These are phyloP conservation scores for Sphaeridia pumilis DNA, from an alignment of 2,888 invertebrate genomes.

Conservation along the genomic window DNA sequence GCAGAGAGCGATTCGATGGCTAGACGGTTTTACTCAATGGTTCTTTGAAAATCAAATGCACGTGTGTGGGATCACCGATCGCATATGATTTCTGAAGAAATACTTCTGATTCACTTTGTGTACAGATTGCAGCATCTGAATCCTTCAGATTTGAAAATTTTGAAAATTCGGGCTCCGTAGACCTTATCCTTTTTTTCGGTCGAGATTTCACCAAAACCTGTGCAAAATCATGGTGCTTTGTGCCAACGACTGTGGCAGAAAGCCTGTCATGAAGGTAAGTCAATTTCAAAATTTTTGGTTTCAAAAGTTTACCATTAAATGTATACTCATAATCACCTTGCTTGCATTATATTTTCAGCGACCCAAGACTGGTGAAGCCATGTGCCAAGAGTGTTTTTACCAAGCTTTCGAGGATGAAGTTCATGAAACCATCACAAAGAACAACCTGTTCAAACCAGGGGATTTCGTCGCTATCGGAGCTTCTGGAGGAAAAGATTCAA, in stretches of 20 bases:
- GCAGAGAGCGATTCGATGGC: too few relatives aligned
- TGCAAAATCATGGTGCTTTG: slow-evolving; percentile 19
- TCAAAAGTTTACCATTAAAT: background rate
- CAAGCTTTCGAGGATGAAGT: slow-evolving; percentile 88
- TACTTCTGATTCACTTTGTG: too few relatives aligned
- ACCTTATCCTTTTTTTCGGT: too few relatives aligned
- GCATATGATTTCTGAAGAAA: too few relatives aligned
- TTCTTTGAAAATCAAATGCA: too few relatives aligned
- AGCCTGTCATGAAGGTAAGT: slow-evolving; percentile 33
- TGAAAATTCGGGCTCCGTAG: too few relatives aligned
- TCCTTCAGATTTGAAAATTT: too few relatives aligned
- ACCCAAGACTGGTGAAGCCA: slow-evolving; percentile 78
- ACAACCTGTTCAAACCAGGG: slow-evolving; percentile 66
- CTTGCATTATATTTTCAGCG: slow-evolving; percentile 48
- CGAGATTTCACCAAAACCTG: too few relatives aligned
- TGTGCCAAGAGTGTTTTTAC: slow-evolving; percentile 92
- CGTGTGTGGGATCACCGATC: too few relatives aligned
- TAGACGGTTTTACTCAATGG: too few relatives aligned
- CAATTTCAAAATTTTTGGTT: background rate
- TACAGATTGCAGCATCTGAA: too few relatives aligned
- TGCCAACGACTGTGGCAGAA: slow-evolving; percentile 21
- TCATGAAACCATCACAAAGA: slow-evolving; percentile 75
- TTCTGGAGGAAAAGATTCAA: slow-evolving; percentile 92
- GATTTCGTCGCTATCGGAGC: slow-evolving; percentile 87
- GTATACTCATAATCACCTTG: background rate